Conservation (phyloP, 2,888 invertebrate species). For the Drosophila nigritarsus region DNA sequence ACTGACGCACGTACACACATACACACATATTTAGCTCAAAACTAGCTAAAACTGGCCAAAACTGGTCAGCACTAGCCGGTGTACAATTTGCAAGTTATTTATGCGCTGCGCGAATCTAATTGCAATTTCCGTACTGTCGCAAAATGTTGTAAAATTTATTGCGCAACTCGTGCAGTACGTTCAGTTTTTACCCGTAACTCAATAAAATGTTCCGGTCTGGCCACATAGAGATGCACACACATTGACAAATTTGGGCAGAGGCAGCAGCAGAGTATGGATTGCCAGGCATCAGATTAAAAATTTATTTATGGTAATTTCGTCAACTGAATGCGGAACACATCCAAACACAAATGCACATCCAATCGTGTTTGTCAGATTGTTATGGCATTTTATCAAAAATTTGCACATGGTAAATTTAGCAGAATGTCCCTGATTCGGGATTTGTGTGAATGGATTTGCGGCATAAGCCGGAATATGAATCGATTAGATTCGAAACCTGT, state of each 20-base stretch:
- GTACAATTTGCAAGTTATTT: constrained; percentile 61
- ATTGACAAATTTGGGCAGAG: constrained; percentile 34
- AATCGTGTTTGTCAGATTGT: constrained; percentile 39
- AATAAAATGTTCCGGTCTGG: constrained; percentile 52
- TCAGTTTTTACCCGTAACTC: constrained; percentile 56
- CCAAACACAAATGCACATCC: constrained; percentile 39
- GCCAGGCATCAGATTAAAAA: constrained; percentile 33
- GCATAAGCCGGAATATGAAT: constrained; percentile 16
- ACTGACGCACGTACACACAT: constrained; percentile 48
- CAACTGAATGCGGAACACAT: constrained; percentile 35
- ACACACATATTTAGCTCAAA: constrained; percentile 26
- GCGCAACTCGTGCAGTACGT: constrained; percentile 10
- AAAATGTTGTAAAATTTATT: constrained; percentile 69
- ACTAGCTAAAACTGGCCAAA: neutral
- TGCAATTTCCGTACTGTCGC: constrained; percentile 76
- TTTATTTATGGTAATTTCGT: constrained; percentile 77
- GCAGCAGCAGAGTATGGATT: constrained; percentile 8
- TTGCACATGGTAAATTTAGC: constrained; percentile 69
- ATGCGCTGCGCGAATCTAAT: constrained; percentile 64
- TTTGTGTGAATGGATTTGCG: constrained; percentile 32
- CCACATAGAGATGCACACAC: constrained; percentile 4
- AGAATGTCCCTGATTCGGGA: constrained; percentile 49
- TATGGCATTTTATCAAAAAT: constrained; percentile 56
- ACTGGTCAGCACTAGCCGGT: neutral
- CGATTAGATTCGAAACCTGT: constrained; percentile 10